phyloP scores from a whole-genome alignment of 2,113 vertebrate genomes.

The Chroicocephalus ridibundus region DNA sequence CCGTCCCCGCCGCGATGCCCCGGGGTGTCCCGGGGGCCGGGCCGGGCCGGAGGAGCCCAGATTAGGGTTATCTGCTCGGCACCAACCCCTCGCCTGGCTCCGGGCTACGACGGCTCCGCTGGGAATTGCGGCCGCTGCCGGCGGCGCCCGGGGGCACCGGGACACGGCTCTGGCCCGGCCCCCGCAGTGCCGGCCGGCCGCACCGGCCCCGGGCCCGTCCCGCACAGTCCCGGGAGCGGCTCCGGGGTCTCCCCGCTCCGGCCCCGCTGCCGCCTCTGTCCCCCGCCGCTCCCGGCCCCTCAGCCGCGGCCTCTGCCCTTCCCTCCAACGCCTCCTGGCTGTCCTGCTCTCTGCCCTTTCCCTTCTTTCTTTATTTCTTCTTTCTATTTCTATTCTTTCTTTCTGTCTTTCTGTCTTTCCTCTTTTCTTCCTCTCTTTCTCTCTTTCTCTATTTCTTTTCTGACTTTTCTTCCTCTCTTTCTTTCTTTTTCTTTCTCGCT shows the following conservation, averaged over 20 bases:
- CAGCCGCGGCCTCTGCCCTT: not conserved
- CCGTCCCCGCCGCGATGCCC: not conserved
- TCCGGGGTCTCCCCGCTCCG: not conserved
- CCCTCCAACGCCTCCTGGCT: not conserved
- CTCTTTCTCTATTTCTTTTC: too few relatives aligned
- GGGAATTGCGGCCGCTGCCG: not conserved
- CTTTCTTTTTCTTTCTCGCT: not conserved
- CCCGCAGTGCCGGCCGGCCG: too few relatives aligned
- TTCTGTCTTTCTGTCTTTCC: too few relatives aligned
- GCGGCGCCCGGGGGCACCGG: not conserved
- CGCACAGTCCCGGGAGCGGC: not conserved
- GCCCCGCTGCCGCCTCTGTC: not conserved
- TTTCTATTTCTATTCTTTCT: too few relatives aligned
- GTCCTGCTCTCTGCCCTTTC: not conserved
- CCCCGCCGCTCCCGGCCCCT: not conserved
- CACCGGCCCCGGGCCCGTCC: too few relatives aligned
- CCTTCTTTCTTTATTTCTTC: not conserved
- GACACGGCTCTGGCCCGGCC: not conserved
- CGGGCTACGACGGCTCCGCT: not conserved
- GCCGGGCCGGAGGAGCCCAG: not conserved
- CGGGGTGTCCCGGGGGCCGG: not conserved
- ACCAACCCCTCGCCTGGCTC: not conserved
- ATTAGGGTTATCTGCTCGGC: not conserved
- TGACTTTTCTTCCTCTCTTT: too few relatives aligned
- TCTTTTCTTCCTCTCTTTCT: rapidly evolving